These are phyloP conservation scores for Micronycteris hirsuta DNA, from an alignment of 2,113 vertebrate genomes.

Conservation along the genomic window DNA sequence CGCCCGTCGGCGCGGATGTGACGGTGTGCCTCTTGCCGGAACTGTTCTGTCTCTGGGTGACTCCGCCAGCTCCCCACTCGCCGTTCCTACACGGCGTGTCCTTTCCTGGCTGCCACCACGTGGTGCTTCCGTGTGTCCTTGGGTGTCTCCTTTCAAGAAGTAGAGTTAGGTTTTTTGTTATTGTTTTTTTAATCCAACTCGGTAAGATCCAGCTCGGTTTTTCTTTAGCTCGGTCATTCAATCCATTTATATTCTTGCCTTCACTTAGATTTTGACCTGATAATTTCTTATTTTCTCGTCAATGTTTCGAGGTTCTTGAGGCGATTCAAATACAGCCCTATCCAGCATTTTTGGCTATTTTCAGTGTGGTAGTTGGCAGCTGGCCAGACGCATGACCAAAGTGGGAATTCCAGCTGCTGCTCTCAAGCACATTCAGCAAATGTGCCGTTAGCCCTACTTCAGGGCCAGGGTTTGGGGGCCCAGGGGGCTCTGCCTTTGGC, in stretches of 20 bases:
- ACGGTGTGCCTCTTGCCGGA: not conserved
- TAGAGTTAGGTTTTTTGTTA: not conserved
- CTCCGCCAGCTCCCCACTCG: not conserved
- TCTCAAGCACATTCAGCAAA: accelerated
- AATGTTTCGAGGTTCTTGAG: not conserved
- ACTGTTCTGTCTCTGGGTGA: not conserved
- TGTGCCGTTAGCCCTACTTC: not conserved
- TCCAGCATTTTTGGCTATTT: not conserved
- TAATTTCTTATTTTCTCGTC: not conserved
- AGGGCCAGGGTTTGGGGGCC: accelerated
- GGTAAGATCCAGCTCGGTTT: not conserved
- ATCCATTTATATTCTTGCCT: not conserved
- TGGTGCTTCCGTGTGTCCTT: not conserved
- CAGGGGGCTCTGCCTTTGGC: too few relatives aligned
- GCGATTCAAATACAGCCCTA: not conserved
- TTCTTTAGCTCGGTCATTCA: not conserved
- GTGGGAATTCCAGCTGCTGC: not conserved
- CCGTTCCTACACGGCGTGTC: accelerated
- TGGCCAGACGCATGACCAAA: not conserved
- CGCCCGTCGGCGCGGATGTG: too few relatives aligned
- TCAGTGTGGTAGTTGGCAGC: not conserved
- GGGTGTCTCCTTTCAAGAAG: not conserved
- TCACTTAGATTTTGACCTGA: not conserved
- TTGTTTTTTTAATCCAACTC: not conserved
- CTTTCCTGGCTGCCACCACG: not conserved